Conservation (phyloP, 2,113 vertebrate genomes). For the Ochotona princeps region DNA sequence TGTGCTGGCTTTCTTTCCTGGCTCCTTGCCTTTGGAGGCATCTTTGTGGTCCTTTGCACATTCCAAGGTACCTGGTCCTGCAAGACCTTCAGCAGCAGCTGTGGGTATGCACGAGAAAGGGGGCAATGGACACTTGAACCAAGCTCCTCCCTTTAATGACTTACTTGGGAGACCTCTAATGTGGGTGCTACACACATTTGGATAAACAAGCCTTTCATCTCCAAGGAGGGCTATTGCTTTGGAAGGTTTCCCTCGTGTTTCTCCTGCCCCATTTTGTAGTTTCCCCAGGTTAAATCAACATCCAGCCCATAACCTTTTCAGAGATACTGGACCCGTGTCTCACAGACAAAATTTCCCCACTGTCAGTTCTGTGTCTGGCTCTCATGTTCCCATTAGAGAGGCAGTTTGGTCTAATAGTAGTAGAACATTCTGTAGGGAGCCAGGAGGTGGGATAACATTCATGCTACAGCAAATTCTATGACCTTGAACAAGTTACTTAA, state of each 20-base stretch:
- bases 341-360: background rate
- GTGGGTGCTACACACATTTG: rapidly evolving
- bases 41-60: background rate
- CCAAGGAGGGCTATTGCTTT: background rate
- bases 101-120: background rate
- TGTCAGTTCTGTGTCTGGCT: background rate
- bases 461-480: background rate
- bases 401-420: background rate
- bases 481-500: background rate
- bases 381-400: background rate
- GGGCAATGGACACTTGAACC: background rate
- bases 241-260: background rate
- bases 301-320: background rate
- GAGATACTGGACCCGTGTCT: background rate
- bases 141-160: background rate
- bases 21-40: background rate
- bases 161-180: background rate
- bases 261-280: background rate
- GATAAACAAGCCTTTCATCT: background rate
- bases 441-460: background rate
- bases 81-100: background rate
- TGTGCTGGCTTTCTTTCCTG: background rate
- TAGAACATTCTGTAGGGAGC: background rate
- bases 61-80: background rate
- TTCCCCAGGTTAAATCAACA: background rate